Base-by-base conservation (phyloP, 2,113 vertebrate genomes). In the Lepisosteus oculatus region DNA sequence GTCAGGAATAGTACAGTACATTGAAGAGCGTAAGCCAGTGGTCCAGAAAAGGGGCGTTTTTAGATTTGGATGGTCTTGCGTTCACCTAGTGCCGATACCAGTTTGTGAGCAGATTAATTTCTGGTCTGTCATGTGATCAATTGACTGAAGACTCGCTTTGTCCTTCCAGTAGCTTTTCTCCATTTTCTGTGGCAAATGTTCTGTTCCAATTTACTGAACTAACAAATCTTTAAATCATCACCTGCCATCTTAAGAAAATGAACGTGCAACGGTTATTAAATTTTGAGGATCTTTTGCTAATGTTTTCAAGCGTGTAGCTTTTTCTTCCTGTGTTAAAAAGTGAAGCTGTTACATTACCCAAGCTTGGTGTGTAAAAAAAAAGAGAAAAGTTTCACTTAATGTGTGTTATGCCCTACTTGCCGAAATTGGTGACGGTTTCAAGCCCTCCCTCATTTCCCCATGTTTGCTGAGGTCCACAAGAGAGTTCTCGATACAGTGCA, bases 381-480 rank as follows among this genome's bases (percentile, higher is more conserved):
- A 44, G 44, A 7, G 44, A 43, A n/a, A 43, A 4, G 6, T 68
- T 41, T 55, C 45, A 68, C 2, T 29, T 68, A 4, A 68, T 68
- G 54, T 41, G 47, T 51, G 43, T 54, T 68, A 47, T 68, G 66
- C 66, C 66, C 66, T 68, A 68, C 66, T 68, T 68, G 47, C 66
- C 8, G 51, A 54, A 29, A 12, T 11, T 14, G 66, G 45, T 51
- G n/a, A 11, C 41, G 15, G 54, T 69, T 69, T 73, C 65, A 42
- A 51, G 13, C 61, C n/a, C 57, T 41, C 61, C 61, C 45, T 68
- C 54, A 64, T n/a, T 41, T 59, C 15, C 63, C 6, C 76, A 15
- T 74, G 82, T 82, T 79, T 65, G 72, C 15, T 76, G 76, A 67
- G 41, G 74, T 69, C 69, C 68, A 77, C 2, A 43, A 45, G 76